Evolutionary conservation across 1,140 invertebrate species (phyloP).

Genomic region (Nylanderia fulva): DNA sequence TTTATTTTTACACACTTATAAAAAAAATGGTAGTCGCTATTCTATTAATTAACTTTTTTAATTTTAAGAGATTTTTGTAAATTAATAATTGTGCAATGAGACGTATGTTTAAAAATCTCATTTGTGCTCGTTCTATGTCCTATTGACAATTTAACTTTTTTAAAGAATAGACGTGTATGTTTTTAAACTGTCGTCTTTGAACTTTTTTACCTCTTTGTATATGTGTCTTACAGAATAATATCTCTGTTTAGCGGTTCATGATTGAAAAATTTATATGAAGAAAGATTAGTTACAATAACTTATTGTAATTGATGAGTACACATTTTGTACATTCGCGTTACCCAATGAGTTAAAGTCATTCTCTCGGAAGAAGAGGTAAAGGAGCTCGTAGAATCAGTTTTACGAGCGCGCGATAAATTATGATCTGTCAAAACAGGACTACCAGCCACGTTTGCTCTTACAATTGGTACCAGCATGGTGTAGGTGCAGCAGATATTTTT

Average conservation of each 20-base stretch:
- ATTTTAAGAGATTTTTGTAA: background rate
- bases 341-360: constrained; percentile 24
- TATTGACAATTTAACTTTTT: background rate
- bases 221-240: background rate
- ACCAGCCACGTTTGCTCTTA: constrained; percentile 75
- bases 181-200: background rate
- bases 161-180: background rate
- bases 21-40: background rate
- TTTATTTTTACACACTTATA: background rate
- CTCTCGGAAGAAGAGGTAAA: constrained; percentile 59
- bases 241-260: background rate
- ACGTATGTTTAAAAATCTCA: background rate
- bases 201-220: background rate
- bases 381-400: constrained; percentile 76
- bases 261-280: background rate
- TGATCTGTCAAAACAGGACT: constrained; percentile 82
- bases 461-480: constrained; percentile 40
- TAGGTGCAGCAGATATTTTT: constrained; percentile 63
- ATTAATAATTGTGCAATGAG: constrained; percentile 2
- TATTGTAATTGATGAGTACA: background rate
- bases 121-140: background rate
- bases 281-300: background rate
- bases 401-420: constrained; percentile 81
- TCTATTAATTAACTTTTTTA: background rate
- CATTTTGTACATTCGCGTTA: background rate